Evolutionary conservation across 2,113 vertebrate genomes (phyloP).

Genomic region (Xenus cinereus): DNA sequence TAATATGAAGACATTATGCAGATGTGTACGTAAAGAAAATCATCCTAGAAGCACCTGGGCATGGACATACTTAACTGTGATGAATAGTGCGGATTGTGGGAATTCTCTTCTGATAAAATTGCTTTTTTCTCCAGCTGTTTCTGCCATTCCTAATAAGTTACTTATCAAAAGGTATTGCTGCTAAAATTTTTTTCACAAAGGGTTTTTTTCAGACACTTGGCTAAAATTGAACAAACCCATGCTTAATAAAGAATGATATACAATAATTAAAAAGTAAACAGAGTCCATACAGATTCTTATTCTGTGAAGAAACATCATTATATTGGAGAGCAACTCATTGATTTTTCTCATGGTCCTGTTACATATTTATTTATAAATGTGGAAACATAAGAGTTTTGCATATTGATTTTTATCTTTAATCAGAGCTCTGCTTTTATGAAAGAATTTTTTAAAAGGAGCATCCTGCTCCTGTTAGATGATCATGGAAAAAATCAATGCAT

Average conservation of each 20-base stretch:
- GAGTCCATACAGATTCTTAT: neutral
- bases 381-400: rapidly evolving
- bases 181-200: neutral
- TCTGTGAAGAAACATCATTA: neutral
- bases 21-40: neutral
- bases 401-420: neutral
- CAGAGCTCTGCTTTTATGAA: neutral
- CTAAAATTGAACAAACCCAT: neutral
- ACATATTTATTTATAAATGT: neutral
- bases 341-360: neutral
- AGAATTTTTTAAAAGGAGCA: neutral
- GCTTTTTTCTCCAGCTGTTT: neutral
- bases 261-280: neutral
- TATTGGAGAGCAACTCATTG: neutral
- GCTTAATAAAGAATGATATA: neutral
- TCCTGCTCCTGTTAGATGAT: neutral
- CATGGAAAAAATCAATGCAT: neutral
- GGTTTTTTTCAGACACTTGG: neutral
- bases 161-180: neutral
- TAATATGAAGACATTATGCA: neutral
- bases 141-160: neutral
- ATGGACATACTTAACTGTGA: neutral
- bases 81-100: neutral
- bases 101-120: neutral
- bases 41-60: neutral